These are phyloP conservation scores for Pristionchus japonicus DNA, from an alignment of 2,888 invertebrate species.

Conservation along the genomic window DNA sequence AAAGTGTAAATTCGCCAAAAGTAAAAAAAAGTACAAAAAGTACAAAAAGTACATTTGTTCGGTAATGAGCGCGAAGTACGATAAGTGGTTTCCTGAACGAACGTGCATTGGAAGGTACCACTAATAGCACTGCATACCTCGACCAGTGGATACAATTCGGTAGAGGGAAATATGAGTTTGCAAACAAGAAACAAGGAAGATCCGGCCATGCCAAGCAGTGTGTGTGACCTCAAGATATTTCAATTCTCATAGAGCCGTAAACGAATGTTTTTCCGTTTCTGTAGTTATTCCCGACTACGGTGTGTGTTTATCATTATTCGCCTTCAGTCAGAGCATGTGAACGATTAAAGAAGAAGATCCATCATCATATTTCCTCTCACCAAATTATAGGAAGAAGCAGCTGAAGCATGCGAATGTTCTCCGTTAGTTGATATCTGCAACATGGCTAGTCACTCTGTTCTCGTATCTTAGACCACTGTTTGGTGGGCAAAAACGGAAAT, in stretches of 20 bases:
- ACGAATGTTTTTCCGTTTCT: no score
- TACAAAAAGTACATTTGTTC: no score
- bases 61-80: no score
- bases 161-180: background rate
- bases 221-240: background rate
- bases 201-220: background rate
- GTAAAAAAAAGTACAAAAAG: no score
- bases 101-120: background rate
- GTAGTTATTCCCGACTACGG: no score
- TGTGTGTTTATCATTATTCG: no score
- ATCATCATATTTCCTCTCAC: background rate
- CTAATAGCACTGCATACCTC: background rate
- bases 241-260: no score
- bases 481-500: no score
- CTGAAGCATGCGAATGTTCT: background rate
- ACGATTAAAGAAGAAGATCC: background rate
- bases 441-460: no score
- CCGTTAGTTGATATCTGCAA: background rate
- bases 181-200: background rate
- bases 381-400: background rate
- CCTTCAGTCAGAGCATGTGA: background rate
- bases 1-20: no score
- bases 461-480: no score
- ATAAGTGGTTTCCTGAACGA: background rate
- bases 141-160: background rate